Evolutionary conservation across 1,140 invertebrate genomes (phyloP).

Genomic region (Sarcophaga bullata): DNA sequence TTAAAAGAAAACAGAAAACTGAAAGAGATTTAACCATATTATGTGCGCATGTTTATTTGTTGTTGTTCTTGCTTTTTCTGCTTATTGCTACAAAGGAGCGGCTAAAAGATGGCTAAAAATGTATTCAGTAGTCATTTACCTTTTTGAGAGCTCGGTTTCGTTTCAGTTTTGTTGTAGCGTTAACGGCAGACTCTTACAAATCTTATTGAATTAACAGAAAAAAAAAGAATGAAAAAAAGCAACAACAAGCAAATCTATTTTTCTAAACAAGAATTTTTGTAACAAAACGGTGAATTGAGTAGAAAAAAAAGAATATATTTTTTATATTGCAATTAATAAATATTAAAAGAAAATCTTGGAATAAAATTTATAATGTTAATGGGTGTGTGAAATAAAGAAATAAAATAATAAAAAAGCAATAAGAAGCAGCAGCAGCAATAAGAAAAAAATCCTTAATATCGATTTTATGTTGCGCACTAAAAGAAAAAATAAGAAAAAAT

Average conservation of each 20-base stretch:
- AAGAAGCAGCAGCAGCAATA: neutral
- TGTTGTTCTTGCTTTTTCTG: neutral
- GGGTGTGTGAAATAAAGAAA: too few species aligned
- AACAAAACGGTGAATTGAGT: neutral
- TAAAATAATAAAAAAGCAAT: too few species aligned
- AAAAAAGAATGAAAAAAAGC: neutral
- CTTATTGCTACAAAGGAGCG: neutral
- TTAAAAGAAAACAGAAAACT: neutral
- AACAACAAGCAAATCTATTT: too few species aligned
- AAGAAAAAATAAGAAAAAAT: conserved; percentile 12
- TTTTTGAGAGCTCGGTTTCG: conserved; percentile 37
- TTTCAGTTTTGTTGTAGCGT: too few species aligned
- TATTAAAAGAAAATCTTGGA: neutral
- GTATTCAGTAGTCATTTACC: conserved; percentile 31
- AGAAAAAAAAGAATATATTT: conserved; percentile 16
- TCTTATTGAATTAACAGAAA: neutral
- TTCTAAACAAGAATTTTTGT: too few species aligned
- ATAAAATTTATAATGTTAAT: too few species aligned
- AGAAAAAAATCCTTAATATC: conserved; percentile 27
- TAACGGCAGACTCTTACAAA: neutral
- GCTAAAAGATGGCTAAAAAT: conserved; percentile 28
- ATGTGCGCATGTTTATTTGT: conserved; percentile 26
- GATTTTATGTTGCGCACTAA: conserved; percentile 40
- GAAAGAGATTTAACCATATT: neutral
- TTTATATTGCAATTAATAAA: conserved; percentile 1